Evolutionary conservation across 2,113 vertebrate genomes (phyloP).

Genomic region (Miniopterus natalensis): DNA sequence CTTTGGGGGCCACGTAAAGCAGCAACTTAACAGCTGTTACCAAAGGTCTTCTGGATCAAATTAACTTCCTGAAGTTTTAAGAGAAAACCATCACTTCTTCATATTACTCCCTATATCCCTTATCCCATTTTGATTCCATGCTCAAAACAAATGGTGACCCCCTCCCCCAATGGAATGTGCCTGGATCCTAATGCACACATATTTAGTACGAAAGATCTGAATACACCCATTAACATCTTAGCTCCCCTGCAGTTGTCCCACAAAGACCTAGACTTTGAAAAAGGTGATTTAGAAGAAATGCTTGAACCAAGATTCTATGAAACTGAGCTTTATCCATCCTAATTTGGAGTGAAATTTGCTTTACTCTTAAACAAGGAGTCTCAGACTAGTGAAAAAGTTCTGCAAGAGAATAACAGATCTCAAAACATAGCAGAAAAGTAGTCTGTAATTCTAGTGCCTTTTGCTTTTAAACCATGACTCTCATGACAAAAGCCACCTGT

Average conservation of each 20-base stretch:
- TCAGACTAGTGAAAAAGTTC: constrained; percentile 23
- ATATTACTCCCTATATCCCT: not conserved
- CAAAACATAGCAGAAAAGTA: not conserved
- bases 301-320: not conserved
- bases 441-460: not conserved
- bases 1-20: not conserved
- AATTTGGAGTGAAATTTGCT: not conserved
- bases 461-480: constrained; percentile 12
- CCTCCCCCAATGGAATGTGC: not conserved
- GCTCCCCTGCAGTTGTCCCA: not conserved
- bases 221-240: not conserved
- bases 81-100: not conserved
- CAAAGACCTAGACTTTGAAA: constrained; percentile 10
- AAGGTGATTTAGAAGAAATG: constrained; percentile 1
- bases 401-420: not conserved
- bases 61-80: not conserved
- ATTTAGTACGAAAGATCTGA: not conserved
- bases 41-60: not conserved
- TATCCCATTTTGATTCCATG: not conserved
- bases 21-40: not conserved
- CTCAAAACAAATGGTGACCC: not conserved
- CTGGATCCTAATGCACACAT: not conserved
- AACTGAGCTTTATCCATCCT: not conserved
- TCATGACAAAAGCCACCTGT: not conserved
- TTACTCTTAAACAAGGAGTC: constrained; percentile 25